Percentiles rank a stretch among this genome's conserved stretches.
phyloP scores from a whole-genome alignment of 92 coral and sea anemone species.

The Muricea muricata region DNA sequence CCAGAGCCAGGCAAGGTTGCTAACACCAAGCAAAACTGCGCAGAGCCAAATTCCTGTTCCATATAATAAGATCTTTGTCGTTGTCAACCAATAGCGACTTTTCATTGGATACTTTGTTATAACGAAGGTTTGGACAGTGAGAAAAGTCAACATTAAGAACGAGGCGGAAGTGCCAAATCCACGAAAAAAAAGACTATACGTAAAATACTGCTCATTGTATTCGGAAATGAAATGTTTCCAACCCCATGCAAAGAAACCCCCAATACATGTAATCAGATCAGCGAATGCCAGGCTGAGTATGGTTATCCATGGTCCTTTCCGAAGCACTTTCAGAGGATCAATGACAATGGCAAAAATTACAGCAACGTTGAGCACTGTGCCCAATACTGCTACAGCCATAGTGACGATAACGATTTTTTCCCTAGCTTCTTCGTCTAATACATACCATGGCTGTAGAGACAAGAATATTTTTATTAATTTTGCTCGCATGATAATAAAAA shows the following conservation, averaged over 20 bases:
- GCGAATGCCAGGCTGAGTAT: conserved; percentile 24
- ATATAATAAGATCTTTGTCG: conserved; percentile 63
- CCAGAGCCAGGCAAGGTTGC: neutral
- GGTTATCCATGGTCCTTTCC: conserved; percentile 41
- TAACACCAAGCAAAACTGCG: conserved; percentile 53
- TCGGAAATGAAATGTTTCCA: neutral
- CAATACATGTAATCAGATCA: neutral
- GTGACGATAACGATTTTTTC: neutral
- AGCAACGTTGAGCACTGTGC: neutral
- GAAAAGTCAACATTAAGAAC: neutral
- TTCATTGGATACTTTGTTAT: conserved; percentile 27
- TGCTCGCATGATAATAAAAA: too few relatives aligned
- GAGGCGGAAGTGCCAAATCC: neutral
- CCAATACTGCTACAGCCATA: neutral
- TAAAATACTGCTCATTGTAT: too few relatives aligned
- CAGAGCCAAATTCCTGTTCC: conserved; percentile 75
- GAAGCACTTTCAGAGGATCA: conserved; percentile 13
- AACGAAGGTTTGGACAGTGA: conserved; percentile 16
- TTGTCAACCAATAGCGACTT: neutral
- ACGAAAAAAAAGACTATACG: neutral
- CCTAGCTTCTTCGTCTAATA: neutral
- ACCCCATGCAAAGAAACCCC: neutral
- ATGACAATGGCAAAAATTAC: neutral
- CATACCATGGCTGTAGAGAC: too few relatives aligned
- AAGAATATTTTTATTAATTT: too few relatives aligned